phyloP scores from a whole-genome alignment of 2,888 invertebrate species.

The Lycaena phlaeas region DNA sequence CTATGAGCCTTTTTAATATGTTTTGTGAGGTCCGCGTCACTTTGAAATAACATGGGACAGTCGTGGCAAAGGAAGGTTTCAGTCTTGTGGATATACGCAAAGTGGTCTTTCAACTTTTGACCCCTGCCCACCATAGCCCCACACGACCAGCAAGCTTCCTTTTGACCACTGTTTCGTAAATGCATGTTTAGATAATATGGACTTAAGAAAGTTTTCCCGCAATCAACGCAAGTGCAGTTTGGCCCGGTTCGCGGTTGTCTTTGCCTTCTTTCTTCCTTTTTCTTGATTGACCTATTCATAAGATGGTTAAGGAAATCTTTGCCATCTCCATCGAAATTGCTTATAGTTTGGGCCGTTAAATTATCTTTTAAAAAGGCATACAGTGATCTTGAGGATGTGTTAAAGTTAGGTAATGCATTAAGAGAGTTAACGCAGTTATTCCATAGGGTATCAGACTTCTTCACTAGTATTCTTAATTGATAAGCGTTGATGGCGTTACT shows the following conservation, averaged over 20 bases:
- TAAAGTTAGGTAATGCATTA: constrained; percentile 21
- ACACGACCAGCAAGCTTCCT: constrained; percentile 47
- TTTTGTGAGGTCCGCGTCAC: constrained; percentile 28
- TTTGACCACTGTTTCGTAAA: constrained; percentile 50
- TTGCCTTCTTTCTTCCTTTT: constrained; percentile 20
- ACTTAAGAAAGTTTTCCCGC: constrained; percentile 42
- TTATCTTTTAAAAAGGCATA: constrained; percentile 40
- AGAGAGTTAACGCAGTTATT: constrained; percentile 33
- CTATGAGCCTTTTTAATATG: constrained; percentile 40
- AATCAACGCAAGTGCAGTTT: constrained; percentile 41
- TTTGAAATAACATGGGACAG: constrained; percentile 40
- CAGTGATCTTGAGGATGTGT: constrained; percentile 31
- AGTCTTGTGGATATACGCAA: constrained; percentile 33
- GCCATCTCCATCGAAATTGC: constrained; percentile 35
- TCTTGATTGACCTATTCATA: constrained; percentile 25
- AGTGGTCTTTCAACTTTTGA: constrained; percentile 37
- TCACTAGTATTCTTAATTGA: constrained; percentile 42
- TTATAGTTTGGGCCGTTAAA: constrained; percentile 34
- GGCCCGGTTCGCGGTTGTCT: constrained; percentile 32
- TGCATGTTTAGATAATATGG: constrained; percentile 47
- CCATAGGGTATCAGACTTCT: constrained; percentile 41
- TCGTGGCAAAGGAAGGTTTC: constrained; percentile 31
- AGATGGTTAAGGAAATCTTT: constrained; percentile 34
- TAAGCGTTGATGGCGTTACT: constrained; percentile 41
- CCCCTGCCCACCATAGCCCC: constrained; percentile 39